Base-by-base conservation (phyloP, 2,113 vertebrate species). In the Rhagologus leucostigma region DNA sequence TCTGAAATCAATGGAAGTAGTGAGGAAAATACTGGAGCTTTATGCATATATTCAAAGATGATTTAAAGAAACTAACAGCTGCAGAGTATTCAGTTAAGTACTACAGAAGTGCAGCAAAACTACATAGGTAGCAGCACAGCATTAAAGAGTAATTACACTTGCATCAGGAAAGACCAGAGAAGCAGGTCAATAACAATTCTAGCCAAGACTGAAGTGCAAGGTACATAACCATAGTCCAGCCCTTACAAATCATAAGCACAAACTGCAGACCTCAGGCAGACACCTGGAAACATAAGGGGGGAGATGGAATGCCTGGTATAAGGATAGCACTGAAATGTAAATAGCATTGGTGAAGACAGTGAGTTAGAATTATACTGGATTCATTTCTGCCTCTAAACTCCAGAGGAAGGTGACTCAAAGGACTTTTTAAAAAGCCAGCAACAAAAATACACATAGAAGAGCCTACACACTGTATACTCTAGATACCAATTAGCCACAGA, bases 231-330 rank as follows among this genome's bases (percentile, higher is more conserved):
- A 44, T 7, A 47, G 55, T n/a, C 57, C 74, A 83, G n/a, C 74
- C 74, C 70, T 91, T 56, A 71, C 60, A 74, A 93, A 96, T 84
- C 91, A 89, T 63, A 68, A 79, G 52, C 35, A 84, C 64, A 81
- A 92, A 95, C 42, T 87, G 93, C 89, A 95, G 80, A 92, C 13
- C 44, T 85, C 83, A 87, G 85, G 65, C 37, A 73, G 71, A 78
- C 1, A 9, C 41, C 24, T 63, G 32, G 62, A 84, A 87, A 70
- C 68, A 78, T 73, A 89, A 83, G 10, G 0, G 24, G 10, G 27
- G 30, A 88, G 55, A 39, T 52, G 12, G 47, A 95, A 84, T 15
- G 27, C n/a, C 42, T 80, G 68, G 56, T 86, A 15, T 32, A 84
- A 24, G 70, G 62, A 77, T 3, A 63, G 47, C 47, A 82, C 39